These are phyloP conservation scores for Orius laevigatus DNA, from an alignment of 1,140 invertebrate genomes.

Conservation along the genomic window DNA sequence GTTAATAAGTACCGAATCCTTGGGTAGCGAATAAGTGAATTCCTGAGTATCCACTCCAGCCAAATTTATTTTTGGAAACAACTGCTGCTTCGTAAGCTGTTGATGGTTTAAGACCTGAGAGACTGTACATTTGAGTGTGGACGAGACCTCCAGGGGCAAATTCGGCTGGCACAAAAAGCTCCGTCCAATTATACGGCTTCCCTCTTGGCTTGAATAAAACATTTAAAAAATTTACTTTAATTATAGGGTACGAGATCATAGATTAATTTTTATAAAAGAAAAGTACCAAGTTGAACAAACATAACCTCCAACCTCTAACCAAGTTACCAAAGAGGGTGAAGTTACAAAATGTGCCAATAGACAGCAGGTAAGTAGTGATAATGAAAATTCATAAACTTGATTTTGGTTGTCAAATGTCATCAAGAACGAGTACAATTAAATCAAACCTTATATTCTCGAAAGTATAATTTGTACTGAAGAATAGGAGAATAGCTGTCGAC, in stretches of 20 bases:
- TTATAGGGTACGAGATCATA: not conserved
- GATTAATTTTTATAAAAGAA: not conserved
- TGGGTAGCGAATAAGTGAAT: conserved; percentile 45
- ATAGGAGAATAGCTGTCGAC: conserved; percentile 58
- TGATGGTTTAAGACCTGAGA: conserved; percentile 43
- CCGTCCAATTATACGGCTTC: conserved; percentile 34
- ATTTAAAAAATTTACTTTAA: not conserved
- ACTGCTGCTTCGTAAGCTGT: conserved; percentile 52
- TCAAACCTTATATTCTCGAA: conserved; percentile 26
- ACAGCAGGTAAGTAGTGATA: too few species aligned
- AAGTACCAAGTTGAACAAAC: too few species aligned
- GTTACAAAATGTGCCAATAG: too few species aligned
- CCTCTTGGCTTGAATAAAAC: too few species aligned
- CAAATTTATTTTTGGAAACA: conserved; percentile 50
- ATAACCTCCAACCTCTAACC: too few species aligned
- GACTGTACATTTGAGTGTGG: conserved; percentile 45
- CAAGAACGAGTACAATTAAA: not conserved
- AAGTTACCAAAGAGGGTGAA: too few species aligned
- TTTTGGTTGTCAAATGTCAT: too few species aligned
- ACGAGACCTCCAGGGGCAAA: conserved; percentile 35
- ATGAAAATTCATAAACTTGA: too few species aligned
- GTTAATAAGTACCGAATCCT: conserved; percentile 33
- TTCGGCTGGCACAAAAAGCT: conserved; percentile 48
- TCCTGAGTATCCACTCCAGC: conserved; percentile 46
- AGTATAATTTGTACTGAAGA: conserved; percentile 51